Evolutionary conservation across 2,797 vertebrate genomes (phyloP), one percentile per base, ranked within the genome.

Genomic region (Argentina silus): DNA sequence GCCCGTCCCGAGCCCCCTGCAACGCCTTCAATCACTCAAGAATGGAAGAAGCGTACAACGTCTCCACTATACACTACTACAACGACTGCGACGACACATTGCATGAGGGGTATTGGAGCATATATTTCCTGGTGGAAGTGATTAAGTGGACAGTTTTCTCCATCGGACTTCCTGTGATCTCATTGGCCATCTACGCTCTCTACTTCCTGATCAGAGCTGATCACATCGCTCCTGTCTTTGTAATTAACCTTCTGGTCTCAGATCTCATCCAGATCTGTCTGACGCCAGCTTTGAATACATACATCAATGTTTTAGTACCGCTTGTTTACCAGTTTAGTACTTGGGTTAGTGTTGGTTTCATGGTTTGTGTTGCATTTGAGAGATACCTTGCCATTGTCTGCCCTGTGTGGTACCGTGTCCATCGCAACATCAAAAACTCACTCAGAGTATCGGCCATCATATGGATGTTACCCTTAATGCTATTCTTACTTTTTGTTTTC

Each of bases 221-320:
- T n/a, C 72, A 72, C 11, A 51, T 76, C 0, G 48, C 53, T 23
- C 76, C 81, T 12, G 55, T 80, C 21, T 80, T 72, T n/a, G 9
- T 82, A 45, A 69, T 84, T 11, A 86, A 82, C 59, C 70, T 82
- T 21, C 81, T 86, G 14, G 27, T 82, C 44, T 78, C 76, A 65
- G 79, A 83, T 59, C 4, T 83, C 12, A 36, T 86, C 8, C 68
- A 74, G 67, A 48, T 80, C 15, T 60, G 21, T n/a, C 5, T 48
- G 10, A 23, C 5, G 17, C 44, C 19, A 12, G 19, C 12, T 0
- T n/a, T n/a, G n/a, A n/a, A n/a, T n/a, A n/a, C n/a, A n/a, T n/a
- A n/a, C n/a, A n/a, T n/a, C n/a, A 2, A 17, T 4, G 19, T 3
- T 2, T 12, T 50, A 0, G n/a, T n/a, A n/a, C 50, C 2, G 0